Evolutionary conservation across 2,888 invertebrate species (phyloP).

Genomic region (Cephus pygmeus): DNA sequence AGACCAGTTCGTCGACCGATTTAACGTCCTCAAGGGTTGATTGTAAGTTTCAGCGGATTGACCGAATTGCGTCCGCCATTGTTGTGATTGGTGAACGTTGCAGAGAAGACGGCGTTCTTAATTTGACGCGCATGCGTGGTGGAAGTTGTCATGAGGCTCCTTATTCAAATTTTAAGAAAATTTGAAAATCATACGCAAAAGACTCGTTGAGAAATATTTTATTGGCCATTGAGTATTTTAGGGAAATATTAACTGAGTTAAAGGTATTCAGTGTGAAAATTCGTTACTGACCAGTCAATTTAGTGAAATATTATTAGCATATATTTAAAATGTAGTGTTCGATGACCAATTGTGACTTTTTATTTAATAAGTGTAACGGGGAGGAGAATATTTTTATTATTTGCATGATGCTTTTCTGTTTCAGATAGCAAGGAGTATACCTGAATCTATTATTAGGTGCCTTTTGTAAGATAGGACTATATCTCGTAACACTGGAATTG

Average conservation of each 20-base stretch:
- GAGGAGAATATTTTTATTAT: not conserved
- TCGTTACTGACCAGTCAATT: not conserved
- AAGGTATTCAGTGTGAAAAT: not conserved
- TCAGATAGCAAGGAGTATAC: not conserved
- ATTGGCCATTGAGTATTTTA: not conserved
- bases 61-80: conserved; percentile 59
- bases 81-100: conserved; percentile 57
- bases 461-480: not conserved
- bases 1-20: conserved; percentile 8
- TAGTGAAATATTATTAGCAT: not conserved
- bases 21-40: conserved; percentile 20
- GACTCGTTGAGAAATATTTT: not conserved
- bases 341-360: not conserved
- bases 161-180: conserved; percentile 46
- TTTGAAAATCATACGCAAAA: not conserved
- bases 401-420: not conserved
- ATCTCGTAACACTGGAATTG: not conserved
- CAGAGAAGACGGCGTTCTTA: conserved; percentile 55
- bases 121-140: conserved; percentile 51
- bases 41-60: conserved; percentile 47
- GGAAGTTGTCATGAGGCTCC: conserved; percentile 33
- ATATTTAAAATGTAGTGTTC: not conserved
- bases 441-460: not conserved
- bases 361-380: not conserved
- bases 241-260: not conserved